Base-by-base conservation (phyloP, 2,113 vertebrate species). In the Dryoscopus gambensis region DNA sequence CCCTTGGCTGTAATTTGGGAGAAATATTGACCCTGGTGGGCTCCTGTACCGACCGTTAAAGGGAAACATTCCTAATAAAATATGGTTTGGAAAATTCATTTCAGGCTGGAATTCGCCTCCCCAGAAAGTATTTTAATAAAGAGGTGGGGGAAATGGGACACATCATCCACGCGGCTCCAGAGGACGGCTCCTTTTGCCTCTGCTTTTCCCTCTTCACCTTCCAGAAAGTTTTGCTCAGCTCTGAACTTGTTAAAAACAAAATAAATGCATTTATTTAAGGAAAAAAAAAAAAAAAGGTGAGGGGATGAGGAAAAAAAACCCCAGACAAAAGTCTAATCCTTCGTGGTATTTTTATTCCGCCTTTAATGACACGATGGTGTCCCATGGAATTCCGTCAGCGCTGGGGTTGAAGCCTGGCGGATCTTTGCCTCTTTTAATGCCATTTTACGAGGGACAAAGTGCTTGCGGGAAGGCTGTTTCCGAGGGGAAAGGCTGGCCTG, bases 51-150 rank as follows among this genome's bases (percentile, higher is more conserved):
- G 71, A 22, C 80, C 6, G 4, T 93, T 95, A 92, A 96, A 96
- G 93, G 94, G 93, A 96, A 94, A 65, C 88, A 63, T 97, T 97
- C 89, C 92, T 94, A 77, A 91, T 96, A 96, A 97, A 97, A 96
- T 92, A 94, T 68, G 77, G 90, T 59, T 96, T 95, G 95, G 95
- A 96, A 97, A 97, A 97, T 97, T 96, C 95, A 97, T 97, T 97
- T 97, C 70, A 31, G 95, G 59, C 80, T 97, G 97, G 97, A 97
- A 97, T 96, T 94, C 0, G 25, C 93, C 53, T 94, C 75, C 96
- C 78, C 82, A 93, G 84, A 96, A 95, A 95, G 89, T 93, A 91
- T 93, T 97, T 96, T 92, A 96, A 93, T 96, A 93, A 90, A 92
- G 93, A 95, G 93, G 89, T 95, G 95, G 92, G 91, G 96, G 93